Conservation (phyloP, 2,113 vertebrate genomes). For the Neotoma lepida region DNA sequence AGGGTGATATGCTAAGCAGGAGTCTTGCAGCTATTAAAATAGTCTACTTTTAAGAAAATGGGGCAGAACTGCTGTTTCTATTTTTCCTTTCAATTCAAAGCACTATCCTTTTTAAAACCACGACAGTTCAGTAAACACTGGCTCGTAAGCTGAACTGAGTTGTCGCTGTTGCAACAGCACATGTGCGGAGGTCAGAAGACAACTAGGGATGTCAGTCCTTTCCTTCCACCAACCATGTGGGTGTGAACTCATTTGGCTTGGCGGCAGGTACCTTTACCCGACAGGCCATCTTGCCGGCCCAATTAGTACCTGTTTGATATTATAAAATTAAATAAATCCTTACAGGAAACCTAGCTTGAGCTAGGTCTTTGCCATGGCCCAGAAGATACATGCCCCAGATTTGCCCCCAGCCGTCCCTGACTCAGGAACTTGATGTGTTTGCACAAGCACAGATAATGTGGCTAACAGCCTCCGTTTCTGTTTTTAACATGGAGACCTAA, state of each 20-base stretch:
- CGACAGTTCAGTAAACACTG: not conserved
- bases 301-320: not conserved
- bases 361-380: not conserved
- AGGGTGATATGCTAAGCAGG: not conserved
- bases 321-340: not conserved
- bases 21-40: not conserved
- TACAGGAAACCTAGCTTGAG: not conserved
- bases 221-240: not conserved
- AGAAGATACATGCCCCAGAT: not conserved
- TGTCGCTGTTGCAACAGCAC: not conserved
- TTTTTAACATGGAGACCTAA: not conserved
- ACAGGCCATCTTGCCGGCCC: not conserved
- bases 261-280: not conserved
- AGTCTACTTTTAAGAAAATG: conserved; percentile 1
- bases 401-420: not conserved
- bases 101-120: not conserved
- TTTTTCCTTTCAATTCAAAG: not conserved
- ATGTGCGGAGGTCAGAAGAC: not conserved
- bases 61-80: not conserved
- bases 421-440: not conserved
- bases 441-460: not conserved
- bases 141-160: not conserved
- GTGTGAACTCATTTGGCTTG: not conserved
- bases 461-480: not conserved
- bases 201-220: not conserved